Base-by-base conservation (phyloP, 2,888 invertebrate genomes). In the Parascotia fuliginaria region DNA sequence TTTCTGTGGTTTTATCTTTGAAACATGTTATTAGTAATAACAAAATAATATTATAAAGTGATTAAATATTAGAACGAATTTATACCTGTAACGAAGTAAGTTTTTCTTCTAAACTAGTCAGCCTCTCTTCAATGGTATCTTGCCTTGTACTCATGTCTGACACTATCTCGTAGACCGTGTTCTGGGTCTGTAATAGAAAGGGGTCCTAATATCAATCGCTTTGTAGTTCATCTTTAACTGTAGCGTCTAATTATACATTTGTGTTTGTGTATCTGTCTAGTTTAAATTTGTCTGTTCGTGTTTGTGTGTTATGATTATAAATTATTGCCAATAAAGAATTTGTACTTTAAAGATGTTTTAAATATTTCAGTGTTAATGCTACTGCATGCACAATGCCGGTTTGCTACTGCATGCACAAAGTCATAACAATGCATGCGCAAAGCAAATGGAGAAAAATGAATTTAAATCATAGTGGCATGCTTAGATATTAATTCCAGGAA, bases 121-220 rank as follows among this genome's bases (percentile, higher is more conserved):
- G 94, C 78, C 98, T 95, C 89, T 98, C 98, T 87, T 99, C 99
- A 70, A 99, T 94, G 42, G 95, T 95, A 83, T 98, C 97, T 88
- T 99, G 98, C 44, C 98, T 95, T 55, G 96, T 95, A 81, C 98
- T 98, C 96, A 99, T 97, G 78, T 99, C 99, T 47, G 98, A 97
- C 63, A 99, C 98, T 76, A 99, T 96, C 93, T 99, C 99, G 87
- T 99, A 99, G 69, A 99, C 98, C 43, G 98, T 98, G 81, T 98
- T 98, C 93, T 99, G 98, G 65, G 98, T 99, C 99, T 99, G 94
- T 65, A 93, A 93, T 75, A 93, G 81, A 80, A 92, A 92, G 83
- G 92, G 92, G 84, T 93, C 91, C 92, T 93, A 86, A 83, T 88
- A 84, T 93, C 91, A 92, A 88, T 92, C 84, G 92, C 77, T 84